These are phyloP conservation scores for Polydesmus complanatus DNA, from an alignment of 2,888 invertebrate species.

Conservation along the genomic window DNA sequence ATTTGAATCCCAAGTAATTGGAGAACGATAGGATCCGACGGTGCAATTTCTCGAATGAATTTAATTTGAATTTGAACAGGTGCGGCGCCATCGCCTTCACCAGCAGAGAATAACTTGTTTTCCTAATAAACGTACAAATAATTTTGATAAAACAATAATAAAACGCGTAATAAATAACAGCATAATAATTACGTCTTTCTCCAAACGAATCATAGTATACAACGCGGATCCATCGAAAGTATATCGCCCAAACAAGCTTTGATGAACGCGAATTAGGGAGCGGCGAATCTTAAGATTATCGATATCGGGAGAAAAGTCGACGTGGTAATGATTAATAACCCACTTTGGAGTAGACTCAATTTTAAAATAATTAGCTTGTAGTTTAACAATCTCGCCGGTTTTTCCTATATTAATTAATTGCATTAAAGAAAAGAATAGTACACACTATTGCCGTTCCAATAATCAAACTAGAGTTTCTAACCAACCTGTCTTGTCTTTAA, in stretches of 20 bases:
- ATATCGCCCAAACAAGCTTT: conserved; percentile 19
- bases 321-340: conserved; percentile 31
- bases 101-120: conserved; percentile 2
- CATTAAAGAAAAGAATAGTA: not conserved
- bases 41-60: conserved; percentile 23
- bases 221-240: conserved; percentile 22
- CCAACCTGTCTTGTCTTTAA: not conserved
- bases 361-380: conserved; percentile 29
- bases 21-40: conserved; percentile 25
- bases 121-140: conserved; percentile 13
- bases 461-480: not conserved
- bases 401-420: not conserved
- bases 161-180: not conserved
- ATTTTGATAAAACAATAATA: not conserved
- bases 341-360: conserved; percentile 25
- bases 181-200: not conserved
- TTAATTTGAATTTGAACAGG: conserved; percentile 24
- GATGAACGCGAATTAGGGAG: conserved; percentile 28
- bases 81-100: conserved; percentile 18
- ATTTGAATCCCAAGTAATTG: conserved; percentile 27
- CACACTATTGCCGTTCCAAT: not conserved
- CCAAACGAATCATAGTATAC: not conserved
- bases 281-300: conserved; percentile 29
- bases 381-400: not conserved
- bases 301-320: conserved; percentile 30